Conservation (phyloP, 2,888 invertebrate genomes). For the Agriopis marginaria region DNA sequence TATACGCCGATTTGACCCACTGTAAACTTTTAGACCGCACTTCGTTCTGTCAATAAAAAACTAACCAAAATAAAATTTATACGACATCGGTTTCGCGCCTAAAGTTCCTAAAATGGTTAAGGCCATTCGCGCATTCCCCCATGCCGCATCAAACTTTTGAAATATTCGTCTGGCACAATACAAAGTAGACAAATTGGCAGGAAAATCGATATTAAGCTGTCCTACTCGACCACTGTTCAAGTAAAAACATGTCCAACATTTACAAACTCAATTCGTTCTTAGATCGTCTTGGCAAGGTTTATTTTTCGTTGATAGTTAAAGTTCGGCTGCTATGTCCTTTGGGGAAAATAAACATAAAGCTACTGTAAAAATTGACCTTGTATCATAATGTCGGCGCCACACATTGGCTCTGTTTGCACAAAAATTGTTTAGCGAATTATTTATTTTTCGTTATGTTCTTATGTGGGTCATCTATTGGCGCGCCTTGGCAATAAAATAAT, state of each 20-base stretch:
- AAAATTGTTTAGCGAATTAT: no score
- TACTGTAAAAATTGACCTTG: conserved; percentile 20
- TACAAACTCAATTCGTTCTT: background rate
- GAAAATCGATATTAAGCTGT: conserved; percentile 17
- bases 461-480: no score
- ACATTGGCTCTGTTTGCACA: no score
- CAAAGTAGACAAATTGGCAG: conserved; percentile 15
- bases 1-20: no score
- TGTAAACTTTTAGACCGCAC: no score
- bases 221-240: conserved; percentile 8
- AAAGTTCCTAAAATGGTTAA: background rate
- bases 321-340: conserved; percentile 13
- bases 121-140: conserved; percentile 1
- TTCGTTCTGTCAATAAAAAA: no score
- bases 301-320: conserved; percentile 8
- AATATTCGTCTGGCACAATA: conserved; percentile 18
- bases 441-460: no score
- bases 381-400: no score
- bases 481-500: no score
- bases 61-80: no score
- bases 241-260: conserved; percentile 1
- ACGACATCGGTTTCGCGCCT: background rate
- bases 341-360: conserved; percentile 24
- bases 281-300: background rate
- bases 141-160: background rate